Conservation (phyloP, 2,797 vertebrate genomes). For the Eulemur rubriventer region DNA sequence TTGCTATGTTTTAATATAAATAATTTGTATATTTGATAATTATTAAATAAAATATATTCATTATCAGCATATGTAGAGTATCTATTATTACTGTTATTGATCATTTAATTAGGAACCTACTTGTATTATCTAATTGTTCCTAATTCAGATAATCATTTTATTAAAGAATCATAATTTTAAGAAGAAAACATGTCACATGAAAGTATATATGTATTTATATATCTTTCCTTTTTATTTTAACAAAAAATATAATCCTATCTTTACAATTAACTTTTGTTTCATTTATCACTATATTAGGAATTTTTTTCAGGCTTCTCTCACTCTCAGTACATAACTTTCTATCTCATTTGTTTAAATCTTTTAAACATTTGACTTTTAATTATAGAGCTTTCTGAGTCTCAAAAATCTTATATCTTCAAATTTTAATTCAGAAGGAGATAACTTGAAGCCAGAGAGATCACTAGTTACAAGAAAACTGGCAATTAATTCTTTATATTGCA, state of each 20-base stretch:
- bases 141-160: not conserved
- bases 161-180: not conserved
- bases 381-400: not conserved
- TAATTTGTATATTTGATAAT: constrained; percentile 25
- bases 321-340: not conserved
- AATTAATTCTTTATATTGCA: not conserved
- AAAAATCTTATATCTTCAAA: not conserved
- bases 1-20: not conserved
- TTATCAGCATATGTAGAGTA: constrained; percentile 28
- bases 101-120: constrained; percentile 39
- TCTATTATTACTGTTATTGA: constrained; percentile 62
- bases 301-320: not conserved
- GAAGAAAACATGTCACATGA: not conserved
- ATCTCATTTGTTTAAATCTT: not conserved
- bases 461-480: not conserved
- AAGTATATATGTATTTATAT: not conserved
- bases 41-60: constrained; percentile 33
- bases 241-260: not conserved
- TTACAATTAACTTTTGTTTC: not conserved
- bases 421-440: not conserved
- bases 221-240: not conserved
- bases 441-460: not conserved
- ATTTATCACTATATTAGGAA: not conserved
- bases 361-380: not conserved
- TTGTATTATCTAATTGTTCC: not conserved